Conservation (phyloP, 2,113 vertebrate genomes). For the Equus przewalskii region DNA sequence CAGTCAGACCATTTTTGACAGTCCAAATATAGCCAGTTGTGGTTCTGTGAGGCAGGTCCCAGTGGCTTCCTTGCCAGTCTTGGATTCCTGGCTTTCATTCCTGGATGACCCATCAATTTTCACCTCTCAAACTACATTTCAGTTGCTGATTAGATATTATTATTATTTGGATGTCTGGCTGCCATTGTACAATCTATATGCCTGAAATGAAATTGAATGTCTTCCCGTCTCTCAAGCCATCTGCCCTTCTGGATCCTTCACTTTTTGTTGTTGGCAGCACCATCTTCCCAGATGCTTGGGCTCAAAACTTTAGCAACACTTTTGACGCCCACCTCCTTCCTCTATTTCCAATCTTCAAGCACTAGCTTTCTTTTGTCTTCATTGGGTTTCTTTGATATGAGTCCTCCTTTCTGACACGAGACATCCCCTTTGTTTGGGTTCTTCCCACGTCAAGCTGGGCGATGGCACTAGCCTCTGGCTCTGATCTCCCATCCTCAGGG, state of each 20-base stretch:
- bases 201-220: not conserved
- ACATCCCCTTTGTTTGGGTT: not conserved
- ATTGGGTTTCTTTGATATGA: not conserved
- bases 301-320: not conserved
- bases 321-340: not conserved
- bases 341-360: not conserved
- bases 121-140: not conserved
- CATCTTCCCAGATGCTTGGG: not conserved
- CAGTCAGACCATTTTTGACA: not conserved
- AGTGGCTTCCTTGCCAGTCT: not conserved
- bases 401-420: not conserved
- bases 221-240: not conserved
- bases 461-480: not conserved
- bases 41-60: not conserved
- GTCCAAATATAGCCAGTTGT: not conserved
- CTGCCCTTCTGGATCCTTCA: not conserved
- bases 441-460: not conserved
- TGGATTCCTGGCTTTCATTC: not conserved
- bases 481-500: not conserved
- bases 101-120: not conserved
- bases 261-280: not conserved
- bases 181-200: not conserved
- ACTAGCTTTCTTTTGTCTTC: not conserved
- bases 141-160: not conserved
- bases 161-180: not conserved